Base-by-base conservation (phyloP, 2,797 vertebrate genomes). In the Rhinophrynus dorsalis region DNA sequence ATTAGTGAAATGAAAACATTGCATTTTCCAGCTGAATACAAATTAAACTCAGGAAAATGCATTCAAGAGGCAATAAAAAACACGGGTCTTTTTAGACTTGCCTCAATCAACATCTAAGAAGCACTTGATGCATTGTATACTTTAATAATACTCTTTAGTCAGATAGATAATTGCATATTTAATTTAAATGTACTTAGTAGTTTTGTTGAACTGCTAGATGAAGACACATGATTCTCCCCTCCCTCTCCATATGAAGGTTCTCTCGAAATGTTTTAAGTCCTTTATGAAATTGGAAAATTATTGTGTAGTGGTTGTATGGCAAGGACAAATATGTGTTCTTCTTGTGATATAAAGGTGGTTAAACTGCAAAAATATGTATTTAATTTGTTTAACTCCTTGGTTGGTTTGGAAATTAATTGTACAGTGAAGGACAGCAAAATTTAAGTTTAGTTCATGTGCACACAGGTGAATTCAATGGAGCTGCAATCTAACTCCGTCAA, bases 181-280 rank as follows among this genome's bases (percentile, higher is more conserved):
- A 29, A 48, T 55, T 45, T 67, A 17, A 20, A 37, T 27, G 13
- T 56, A 48, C 20, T 56, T 48, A 58, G 40, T 20, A 38, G 18
- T 52, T 57, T 56, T 56, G 52, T 57, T 47, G n/a, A 24, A 3
- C 52, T 1, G 15, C 17, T 44, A 18, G 20, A 18, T 15, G 0
- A 40, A 74, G 77, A 75, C 66, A 70, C 71, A 27, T 48, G 9
- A 61, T 40, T 5, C 23, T n/a, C n/a, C n/a, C n/a, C n/a, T n/a
- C n/a, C n/a, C n/a, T n/a, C n/a, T n/a, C n/a, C n/a, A n/a, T n/a
- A 67, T 18, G 64, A 68, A 63, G 33, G 59, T 59, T 59, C 55
- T n/a, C 26, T 18, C 20, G 17, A 44, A 48, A 48, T 15, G 5
- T 23, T n/a, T 24, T 48, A 48, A 24, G 45, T 20, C 6, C 2